Evolutionary conservation across 2,797 vertebrate genomes (phyloP).

Genomic region (Holocentrus rufus): DNA sequence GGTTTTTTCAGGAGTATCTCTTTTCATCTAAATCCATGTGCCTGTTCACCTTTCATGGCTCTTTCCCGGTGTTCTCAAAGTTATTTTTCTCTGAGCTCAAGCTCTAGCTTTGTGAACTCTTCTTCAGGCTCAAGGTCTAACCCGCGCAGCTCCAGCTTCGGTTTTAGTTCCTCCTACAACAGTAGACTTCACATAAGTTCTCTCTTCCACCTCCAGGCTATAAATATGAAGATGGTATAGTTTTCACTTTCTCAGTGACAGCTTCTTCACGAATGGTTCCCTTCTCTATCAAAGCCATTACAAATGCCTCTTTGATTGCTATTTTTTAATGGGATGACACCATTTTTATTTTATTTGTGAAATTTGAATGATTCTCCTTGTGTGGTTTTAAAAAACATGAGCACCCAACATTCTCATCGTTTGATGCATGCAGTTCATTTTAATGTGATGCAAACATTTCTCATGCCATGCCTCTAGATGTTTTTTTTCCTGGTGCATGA

Average conservation of each 20-base stretch:
- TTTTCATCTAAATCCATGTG: background rate
- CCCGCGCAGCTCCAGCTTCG: background rate
- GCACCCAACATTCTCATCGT: background rate
- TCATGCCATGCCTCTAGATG: background rate
- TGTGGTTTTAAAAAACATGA: background rate
- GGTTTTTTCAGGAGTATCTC: background rate
- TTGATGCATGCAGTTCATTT: background rate
- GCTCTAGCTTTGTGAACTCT: background rate
- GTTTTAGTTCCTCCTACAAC: background rate
- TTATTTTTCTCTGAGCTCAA: background rate
- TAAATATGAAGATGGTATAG: background rate
- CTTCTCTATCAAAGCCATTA: background rate
- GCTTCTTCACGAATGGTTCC: background rate
- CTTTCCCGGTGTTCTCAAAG: background rate
- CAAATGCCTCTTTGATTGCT: background rate
- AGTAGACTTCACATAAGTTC: background rate
- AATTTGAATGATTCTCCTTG: background rate
- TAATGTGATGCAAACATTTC: background rate
- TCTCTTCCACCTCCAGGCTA: too few relatives aligned
- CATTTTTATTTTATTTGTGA: background rate
- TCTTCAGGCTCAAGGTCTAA: background rate
- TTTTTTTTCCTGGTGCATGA: slow-evolving; percentile 9
- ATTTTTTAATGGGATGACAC: background rate
- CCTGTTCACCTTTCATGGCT: background rate
- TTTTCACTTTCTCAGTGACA: background rate